A percentile compares a stretch with the other conserved stretches of the same genome.
Evolutionary conservation across 2,888 invertebrate species (phyloP).

Genomic region (Mantis religiosa): DNA sequence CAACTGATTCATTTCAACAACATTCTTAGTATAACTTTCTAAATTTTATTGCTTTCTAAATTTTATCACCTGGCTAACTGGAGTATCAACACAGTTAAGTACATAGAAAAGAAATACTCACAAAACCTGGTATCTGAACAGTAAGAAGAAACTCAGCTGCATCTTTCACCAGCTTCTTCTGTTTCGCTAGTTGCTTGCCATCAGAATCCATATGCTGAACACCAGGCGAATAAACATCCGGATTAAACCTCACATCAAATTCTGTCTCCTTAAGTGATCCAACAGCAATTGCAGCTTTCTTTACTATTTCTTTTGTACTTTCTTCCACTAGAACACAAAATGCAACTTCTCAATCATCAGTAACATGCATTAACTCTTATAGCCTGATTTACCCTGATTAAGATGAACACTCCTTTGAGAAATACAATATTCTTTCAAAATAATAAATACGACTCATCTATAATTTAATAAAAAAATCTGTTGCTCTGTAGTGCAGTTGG

Average conservation of each 20-base stretch:
- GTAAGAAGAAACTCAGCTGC: constrained; percentile 92
- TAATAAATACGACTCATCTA: no score
- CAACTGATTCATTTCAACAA: no score
- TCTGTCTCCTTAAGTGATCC: constrained; percentile 93
- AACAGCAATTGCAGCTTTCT: constrained; percentile 84
- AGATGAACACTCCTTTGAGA: no score
- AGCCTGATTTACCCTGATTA: no score
- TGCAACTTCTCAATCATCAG: no score
- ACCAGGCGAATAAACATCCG: constrained; percentile 94
- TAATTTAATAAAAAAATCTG: no score
- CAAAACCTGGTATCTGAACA: constrained; percentile 91
- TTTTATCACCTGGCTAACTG: no score
- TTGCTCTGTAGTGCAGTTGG: no score
- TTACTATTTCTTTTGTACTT: constrained; percentile 81
- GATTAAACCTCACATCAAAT: constrained; percentile 96
- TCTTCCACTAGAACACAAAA: constrained; percentile 61
- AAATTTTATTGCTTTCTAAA: no score
- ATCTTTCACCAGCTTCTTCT: constrained; percentile 87
- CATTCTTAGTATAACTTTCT: no score
- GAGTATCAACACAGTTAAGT: neutral
- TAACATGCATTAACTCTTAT: no score
- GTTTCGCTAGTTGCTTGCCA: constrained; percentile 67
- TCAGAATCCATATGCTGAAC: constrained; percentile 77
- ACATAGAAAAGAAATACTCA: constrained; percentile 48
- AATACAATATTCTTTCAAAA: no score